Evolutionary conservation across 2,113 vertebrate species (phyloP).

Genomic region (Amazona guildingii): DNA sequence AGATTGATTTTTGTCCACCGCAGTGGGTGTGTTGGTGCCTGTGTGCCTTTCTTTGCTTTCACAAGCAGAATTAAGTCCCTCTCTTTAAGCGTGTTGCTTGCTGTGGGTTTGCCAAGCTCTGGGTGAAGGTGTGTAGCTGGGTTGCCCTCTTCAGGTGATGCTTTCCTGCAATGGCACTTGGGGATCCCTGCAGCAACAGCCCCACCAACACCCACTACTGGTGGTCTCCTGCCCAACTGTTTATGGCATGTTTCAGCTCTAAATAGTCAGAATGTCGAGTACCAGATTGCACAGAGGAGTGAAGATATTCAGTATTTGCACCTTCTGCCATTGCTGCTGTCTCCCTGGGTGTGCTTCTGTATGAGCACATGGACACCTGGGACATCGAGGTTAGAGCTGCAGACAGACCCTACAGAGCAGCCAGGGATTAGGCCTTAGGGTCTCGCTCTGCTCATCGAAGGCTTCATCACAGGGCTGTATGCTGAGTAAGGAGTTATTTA

Average conservation of each 20-base stretch:
- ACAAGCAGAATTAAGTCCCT: background rate
- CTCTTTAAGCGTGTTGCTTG: background rate
- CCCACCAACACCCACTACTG: background rate
- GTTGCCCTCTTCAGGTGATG: background rate
- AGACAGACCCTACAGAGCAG: background rate
- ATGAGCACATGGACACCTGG: rapidly evolving
- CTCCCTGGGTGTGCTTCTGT: background rate
- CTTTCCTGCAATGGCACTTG: background rate
- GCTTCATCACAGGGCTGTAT: background rate
- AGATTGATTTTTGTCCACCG: slow-evolving; percentile 46
- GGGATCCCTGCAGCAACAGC: background rate
- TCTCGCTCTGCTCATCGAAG: background rate
- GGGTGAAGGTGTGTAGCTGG: background rate
- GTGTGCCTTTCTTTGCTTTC: background rate
- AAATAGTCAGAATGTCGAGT: background rate
- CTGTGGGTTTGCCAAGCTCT: background rate
- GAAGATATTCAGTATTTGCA: background rate
- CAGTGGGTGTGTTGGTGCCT: background rate
- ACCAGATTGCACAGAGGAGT: background rate
- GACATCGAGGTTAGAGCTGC: background rate
- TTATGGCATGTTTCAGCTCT: background rate
- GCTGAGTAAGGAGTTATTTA: slow-evolving; percentile 64
- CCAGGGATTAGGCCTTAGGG: background rate
- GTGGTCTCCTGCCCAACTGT: background rate
- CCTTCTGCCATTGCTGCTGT: background rate